Percentiles rank a stretch among this genome's conserved stretches.
phyloP scores from a whole-genome alignment of 2,113 vertebrate species.

The Toxostoma redivivum region DNA sequence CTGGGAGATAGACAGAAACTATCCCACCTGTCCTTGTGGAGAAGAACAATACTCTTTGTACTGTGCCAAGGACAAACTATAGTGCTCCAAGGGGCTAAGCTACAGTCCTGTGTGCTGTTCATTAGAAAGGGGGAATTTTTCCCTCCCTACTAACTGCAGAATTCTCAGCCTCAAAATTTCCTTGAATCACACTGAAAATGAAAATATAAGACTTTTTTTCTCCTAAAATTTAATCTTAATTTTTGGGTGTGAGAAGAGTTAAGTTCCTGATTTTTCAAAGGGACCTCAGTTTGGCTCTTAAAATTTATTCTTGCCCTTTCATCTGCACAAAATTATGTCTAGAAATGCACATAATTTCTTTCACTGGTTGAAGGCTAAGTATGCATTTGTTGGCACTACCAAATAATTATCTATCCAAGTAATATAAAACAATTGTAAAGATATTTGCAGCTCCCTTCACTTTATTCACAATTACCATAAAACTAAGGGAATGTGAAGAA shows the following conservation, averaged over 20 bases:
- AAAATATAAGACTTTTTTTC: background rate
- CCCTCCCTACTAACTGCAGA: background rate
- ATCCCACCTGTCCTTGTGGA: background rate
- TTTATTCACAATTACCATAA: slow-evolving; percentile 4
- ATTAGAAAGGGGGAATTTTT: background rate
- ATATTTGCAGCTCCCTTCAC: background rate
- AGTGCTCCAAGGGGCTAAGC: background rate
- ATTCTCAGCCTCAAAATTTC: background rate
- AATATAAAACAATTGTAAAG: slow-evolving; percentile 31
- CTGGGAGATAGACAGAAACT: background rate
- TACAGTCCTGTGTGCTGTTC: background rate
- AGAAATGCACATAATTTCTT: background rate
- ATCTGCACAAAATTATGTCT: background rate
- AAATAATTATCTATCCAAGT: slow-evolving; percentile 26
- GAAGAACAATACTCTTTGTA: background rate
- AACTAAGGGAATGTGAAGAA: slow-evolving; percentile 14
- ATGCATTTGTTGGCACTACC: slow-evolving; percentile 23
- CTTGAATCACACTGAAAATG: background rate
- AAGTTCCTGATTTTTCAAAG: background rate
- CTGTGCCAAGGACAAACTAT: background rate
- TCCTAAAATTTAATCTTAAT: background rate
- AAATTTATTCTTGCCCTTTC: background rate
- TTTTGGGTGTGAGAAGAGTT: background rate
- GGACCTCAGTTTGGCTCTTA: background rate
- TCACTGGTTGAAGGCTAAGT: background rate